These are phyloP conservation scores for Eulithis testata DNA, from an alignment of 2,888 invertebrate genomes.

Conservation along the genomic window DNA sequence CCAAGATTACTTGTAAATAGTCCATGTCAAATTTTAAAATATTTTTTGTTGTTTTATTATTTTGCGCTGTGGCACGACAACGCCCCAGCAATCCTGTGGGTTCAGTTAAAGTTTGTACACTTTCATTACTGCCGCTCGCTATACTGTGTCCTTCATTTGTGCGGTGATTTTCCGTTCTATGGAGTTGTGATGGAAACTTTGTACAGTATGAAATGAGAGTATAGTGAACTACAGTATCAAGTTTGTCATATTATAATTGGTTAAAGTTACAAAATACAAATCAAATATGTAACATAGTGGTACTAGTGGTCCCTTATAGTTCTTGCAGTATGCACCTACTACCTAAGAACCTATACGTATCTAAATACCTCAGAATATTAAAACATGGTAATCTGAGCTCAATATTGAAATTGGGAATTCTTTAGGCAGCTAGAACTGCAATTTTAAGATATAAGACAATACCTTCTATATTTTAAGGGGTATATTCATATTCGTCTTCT, in stretches of 20 bases:
- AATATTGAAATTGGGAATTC: too few species aligned
- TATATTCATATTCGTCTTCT: too few species aligned
- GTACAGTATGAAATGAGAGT: neutral
- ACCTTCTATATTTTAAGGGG: too few species aligned
- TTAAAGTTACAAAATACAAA: too few species aligned
- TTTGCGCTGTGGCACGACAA: conserved; percentile 5
- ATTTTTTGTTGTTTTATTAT: conserved; percentile 2
- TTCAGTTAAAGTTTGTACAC: conserved; percentile 30
- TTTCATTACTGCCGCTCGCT: conserved; percentile 26
- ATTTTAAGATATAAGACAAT: too few species aligned
- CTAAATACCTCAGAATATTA: too few species aligned
- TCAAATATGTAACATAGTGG: too few species aligned
- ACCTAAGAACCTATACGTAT: too few species aligned
- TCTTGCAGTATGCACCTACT: too few species aligned
- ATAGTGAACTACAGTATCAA: neutral
- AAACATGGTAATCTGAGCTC: too few species aligned
- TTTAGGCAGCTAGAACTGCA: too few species aligned
- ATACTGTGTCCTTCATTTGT: conserved; percentile 19
- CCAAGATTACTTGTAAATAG: neutral
- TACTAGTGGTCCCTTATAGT: too few species aligned
- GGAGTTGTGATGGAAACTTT: conserved; percentile 3
- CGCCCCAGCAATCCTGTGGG: conserved; percentile 6
- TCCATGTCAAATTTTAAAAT: neutral
- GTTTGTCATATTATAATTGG: neutral
- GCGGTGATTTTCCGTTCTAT: conserved; percentile 15